Base-by-base conservation (phyloP, 2,797 vertebrate genomes). In the Mus caroli region DNA sequence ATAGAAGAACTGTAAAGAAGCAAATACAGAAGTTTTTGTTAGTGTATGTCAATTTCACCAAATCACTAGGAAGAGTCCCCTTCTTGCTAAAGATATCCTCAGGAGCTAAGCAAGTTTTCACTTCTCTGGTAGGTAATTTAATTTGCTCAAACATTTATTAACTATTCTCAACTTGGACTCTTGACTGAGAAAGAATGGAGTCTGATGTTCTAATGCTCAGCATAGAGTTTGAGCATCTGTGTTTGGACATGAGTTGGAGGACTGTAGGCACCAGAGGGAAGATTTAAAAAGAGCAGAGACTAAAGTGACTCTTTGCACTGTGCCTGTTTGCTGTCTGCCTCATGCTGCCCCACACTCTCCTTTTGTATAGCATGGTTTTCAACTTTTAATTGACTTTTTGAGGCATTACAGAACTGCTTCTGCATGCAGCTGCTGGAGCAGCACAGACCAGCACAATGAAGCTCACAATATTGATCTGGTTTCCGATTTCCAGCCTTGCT, bases 151-250 rank as follows among this genome's bases (percentile, higher is more conserved):
- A 58, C 12, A n/a, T 20, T 76, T 34, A 71, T 4, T 89, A 75
- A 56, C 26, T 82, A 46, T 56, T 96, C 50, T 77, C 15, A 88
- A 85, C 96, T 77, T 90, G 52, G 88, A 88, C 40, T 58, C 43
- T 40, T 71, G 40, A 54, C 10, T 50, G 76, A n/a, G 28, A 64
- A 22, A 43, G 56, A 54, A 20, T 2, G 13, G 4, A 56, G 8
- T 6, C 20, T 82, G 85, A 78, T 73, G n/a, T 64, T 85, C 34
- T 90, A 60, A 78, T 9, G 20, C 6, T 60, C 69, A 80, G 19
- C 1, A 9, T 14, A 54, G 22, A 43, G 22, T 40, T 40, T 8
- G n/a, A 37, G 24, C 15, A 58, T 6, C 60, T 4, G 31, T 24
- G 31, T 34, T 67, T 67, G 31, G 19, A 50, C 8, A 20, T 20